A percentile compares a stretch with the other conserved stretches of the same genome.
phyloP scores from a whole-genome alignment of 2,113 vertebrate genomes.

The Nycticryphes semicollaris region DNA sequence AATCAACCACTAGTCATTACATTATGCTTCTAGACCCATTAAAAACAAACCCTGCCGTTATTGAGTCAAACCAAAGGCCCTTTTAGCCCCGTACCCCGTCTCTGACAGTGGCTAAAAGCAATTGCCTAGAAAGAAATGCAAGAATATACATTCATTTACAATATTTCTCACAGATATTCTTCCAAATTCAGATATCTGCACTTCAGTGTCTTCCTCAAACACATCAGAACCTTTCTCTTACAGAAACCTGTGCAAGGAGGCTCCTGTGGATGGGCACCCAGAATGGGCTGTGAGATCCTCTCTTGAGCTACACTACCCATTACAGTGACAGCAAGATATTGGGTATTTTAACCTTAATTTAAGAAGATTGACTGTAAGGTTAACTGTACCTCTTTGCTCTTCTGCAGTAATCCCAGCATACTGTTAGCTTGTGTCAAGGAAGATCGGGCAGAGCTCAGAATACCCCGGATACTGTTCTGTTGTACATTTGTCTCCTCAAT shows the following conservation, averaged over 20 bases:
- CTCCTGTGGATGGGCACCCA: neutral
- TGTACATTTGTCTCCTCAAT: conserved; percentile 76
- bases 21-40: neutral
- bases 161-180: neutral
- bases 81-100: neutral
- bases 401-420: conserved; percentile 72
- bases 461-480: conserved; percentile 66
- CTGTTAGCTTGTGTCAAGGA: conserved; percentile 79
- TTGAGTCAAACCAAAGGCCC: neutral
- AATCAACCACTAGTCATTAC: neutral
- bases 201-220: neutral
- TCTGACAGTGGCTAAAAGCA: neutral
- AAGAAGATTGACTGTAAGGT: conserved; percentile 60
- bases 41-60: neutral
- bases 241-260: neutral
- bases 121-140: neutral
- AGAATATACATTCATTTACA: neutral
- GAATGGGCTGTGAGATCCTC: neutral
- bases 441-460: conserved; percentile 75
- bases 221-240: neutral
- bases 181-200: neutral
- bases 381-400: conserved; percentile 84
- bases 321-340: neutral
- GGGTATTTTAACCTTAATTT: neutral
- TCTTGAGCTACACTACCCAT: neutral